Base-by-base conservation (phyloP, 2,113 vertebrate genomes). In the Pogonocichla stellata region DNA sequence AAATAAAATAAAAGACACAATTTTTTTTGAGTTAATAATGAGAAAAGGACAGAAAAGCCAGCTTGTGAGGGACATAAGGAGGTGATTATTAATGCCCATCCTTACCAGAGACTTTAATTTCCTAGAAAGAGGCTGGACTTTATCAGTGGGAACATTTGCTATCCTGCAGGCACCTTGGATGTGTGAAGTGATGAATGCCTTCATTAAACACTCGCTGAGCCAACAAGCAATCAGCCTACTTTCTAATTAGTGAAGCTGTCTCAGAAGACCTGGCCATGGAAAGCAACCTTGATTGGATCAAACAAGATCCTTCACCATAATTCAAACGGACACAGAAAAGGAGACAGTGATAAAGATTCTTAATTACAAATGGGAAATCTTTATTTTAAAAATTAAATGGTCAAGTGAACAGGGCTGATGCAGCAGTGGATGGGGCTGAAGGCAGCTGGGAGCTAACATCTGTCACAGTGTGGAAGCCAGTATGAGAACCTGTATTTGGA, bases 321-420 rank as follows among this genome's bases (percentile, higher is more conserved):
- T 71, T 92, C 86, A 88, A 80, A 73, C 0, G 1, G 88, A 93
- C 88, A 71, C 67, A 90, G 88, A 80, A 86, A 94, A 95, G 43
- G 56, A 94, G 86, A 90, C 88, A n/a, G 71, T 88, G 67, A 94
- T 95, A 34, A 96, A 95, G 83, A 86, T 71, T 80, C 86, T 91
- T 93, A 78, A 95, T 92, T 96, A 48, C 47, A 90, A 96, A 86
- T 0, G 8, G 69, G 80, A 90, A 94, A 88, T 51, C 86, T 97
- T 97, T 97, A 96, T 95, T 97, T 95, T 92, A 64, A 38, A 86
- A 93, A 86, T 84, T 58, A 94, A 92, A 72, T 38, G 80, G 92
- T 69, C 43, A 43, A 72, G 66, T 71, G 77, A 92, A 48, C 2
- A 36, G 47, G 77, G 51, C 22, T 72, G 74, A 75, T 1, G 25